Evolutionary conservation across 2,797 vertebrate species (phyloP).

Genomic region (Eleutherodactylus coqui): DNA sequence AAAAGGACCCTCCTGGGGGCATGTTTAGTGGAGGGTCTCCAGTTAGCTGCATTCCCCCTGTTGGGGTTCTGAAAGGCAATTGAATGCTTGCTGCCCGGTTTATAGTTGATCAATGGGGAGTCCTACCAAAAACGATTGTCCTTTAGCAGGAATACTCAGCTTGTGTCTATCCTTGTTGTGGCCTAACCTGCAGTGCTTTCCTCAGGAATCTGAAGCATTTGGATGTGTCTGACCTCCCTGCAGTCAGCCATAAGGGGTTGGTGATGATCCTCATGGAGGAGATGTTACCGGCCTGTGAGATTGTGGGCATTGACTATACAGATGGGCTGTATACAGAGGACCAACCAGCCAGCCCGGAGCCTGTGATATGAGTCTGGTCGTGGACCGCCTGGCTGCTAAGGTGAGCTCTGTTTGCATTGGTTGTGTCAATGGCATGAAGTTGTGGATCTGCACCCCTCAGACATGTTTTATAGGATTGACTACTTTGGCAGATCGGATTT

Average conservation of each 20-base stretch:
- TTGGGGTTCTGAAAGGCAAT: no score
- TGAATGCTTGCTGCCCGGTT: no score
- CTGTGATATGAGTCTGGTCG: neutral
- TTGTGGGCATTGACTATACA: conserved; percentile 64
- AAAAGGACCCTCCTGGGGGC: no score
- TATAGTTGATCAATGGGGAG: no score
- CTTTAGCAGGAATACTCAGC: no score
- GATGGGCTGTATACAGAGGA: neutral
- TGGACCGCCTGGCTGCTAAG: neutral
- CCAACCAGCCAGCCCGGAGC: neutral
- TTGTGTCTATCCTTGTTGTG: neutral
- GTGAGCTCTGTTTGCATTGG: neutral
- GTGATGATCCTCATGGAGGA: conserved; percentile 85
- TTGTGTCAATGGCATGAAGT: neutral
- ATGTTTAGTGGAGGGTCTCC: no score
- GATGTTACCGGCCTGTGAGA: conserved; percentile 82
- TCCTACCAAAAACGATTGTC: no score
- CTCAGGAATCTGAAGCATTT: conserved; percentile 79
- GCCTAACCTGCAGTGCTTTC: neutral
- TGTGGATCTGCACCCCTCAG: no score
- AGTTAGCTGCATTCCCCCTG: no score
- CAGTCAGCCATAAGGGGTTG: conserved; percentile 76
- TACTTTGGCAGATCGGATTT: no score
- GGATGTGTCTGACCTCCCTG: conserved; percentile 79
- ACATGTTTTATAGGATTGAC: no score